Evolutionary conservation across 2,113 vertebrate species (phyloP).

Genomic region (Vimba vimba): DNA sequence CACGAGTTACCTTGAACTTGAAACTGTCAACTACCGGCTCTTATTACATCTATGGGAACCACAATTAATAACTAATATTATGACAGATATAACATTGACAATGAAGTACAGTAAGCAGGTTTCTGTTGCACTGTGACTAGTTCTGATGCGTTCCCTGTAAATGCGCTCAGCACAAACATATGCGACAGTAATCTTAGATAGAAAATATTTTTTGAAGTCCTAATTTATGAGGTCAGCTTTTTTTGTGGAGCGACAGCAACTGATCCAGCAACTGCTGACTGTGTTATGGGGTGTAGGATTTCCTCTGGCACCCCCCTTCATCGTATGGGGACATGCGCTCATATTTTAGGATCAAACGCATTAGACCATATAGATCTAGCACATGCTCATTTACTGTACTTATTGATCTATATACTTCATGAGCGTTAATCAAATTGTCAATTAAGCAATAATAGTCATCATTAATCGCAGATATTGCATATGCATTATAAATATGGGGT

Average conservation of each 20-base stretch:
- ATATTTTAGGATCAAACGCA: not conserved
- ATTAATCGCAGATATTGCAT: too few relatives aligned
- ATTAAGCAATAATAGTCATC: not conserved
- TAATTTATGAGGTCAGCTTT: slow-evolving; percentile 32
- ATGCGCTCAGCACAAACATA: not conserved
- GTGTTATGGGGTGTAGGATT: slow-evolving; percentile 16
- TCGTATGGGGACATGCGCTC: not conserved
- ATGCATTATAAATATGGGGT: not conserved
- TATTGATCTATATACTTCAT: not conserved
- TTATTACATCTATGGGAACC: not conserved
- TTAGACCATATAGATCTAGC: not conserved
- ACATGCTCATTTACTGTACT: not conserved
- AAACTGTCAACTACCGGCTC: not conserved
- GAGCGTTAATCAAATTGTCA: not conserved
- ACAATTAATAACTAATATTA: not conserved
- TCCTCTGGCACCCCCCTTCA: not conserved
- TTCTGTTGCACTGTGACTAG: not conserved
- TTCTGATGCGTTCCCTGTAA: not conserved
- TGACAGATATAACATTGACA: not conserved
- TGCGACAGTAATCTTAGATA: slow-evolving; percentile 15
- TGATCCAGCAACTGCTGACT: slow-evolving; percentile 29
- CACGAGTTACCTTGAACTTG: not conserved
- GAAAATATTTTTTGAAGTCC: not conserved
- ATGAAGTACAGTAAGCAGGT: not conserved
- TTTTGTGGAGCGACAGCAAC: slow-evolving; percentile 11